These are phyloP conservation scores for Macrobrachium nipponense DNA, from an alignment of 1,140 invertebrate genomes.

Conservation along the genomic window DNA sequence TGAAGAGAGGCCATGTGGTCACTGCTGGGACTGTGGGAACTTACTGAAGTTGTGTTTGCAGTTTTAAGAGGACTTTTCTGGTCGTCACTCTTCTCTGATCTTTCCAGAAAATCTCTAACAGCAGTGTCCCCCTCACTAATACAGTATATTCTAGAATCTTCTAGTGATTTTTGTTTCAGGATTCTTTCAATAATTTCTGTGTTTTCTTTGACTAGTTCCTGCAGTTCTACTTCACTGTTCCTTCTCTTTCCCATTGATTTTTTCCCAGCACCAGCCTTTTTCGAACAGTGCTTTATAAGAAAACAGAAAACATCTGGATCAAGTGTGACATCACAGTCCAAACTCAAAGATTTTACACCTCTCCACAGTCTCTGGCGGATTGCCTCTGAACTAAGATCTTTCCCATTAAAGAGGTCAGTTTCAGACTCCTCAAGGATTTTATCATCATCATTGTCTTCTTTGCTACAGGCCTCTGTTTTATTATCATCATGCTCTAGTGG, in stretches of 20 bases:
- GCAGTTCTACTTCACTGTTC: slow-evolving; percentile 52
- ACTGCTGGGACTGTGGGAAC: neutral
- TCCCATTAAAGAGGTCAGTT: slow-evolving; percentile 50
- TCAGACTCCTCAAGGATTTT: slow-evolving; percentile 25
- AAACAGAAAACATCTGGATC: slow-evolving; percentile 53
- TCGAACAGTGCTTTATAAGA: slow-evolving; percentile 52
- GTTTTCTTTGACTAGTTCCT: slow-evolving; percentile 53
- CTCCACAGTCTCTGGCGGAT: slow-evolving; percentile 53
- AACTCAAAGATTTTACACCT: slow-evolving; percentile 48
- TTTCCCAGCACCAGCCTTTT: slow-evolving; percentile 13
- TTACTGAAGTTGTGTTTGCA: neutral
- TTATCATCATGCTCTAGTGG: slow-evolving; percentile 22
- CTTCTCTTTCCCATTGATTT: slow-evolving; percentile 38
- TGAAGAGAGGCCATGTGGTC: too few relatives aligned
- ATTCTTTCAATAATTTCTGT: slow-evolving; percentile 57
- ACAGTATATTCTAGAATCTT: slow-evolving; percentile 19
- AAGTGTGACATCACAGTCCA: slow-evolving; percentile 43
- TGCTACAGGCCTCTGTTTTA: neutral
- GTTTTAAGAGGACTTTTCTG: neutral
- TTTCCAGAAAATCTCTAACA: slow-evolving; percentile 6
- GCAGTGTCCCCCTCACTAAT: neutral
- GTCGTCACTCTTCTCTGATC: neutral
- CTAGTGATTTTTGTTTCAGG: slow-evolving; percentile 44
- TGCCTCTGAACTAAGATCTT: slow-evolving; percentile 51
- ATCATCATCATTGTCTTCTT: slow-evolving; percentile 26